Base-by-base conservation (phyloP, 2,797 vertebrate species). In the Eulemur rubriventer region DNA sequence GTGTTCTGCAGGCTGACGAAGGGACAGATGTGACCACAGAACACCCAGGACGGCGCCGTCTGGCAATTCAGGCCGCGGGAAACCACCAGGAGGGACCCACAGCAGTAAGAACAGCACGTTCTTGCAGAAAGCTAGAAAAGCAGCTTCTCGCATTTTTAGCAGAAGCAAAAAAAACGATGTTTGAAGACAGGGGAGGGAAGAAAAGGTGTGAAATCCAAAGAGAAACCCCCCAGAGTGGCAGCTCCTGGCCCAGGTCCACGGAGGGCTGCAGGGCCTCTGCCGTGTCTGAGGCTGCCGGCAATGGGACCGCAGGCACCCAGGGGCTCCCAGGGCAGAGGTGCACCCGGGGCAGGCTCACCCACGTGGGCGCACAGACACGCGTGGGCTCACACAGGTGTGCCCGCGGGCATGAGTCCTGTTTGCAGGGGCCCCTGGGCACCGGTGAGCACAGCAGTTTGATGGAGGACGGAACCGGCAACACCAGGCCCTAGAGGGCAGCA, bases 121-220 rank as follows among this genome's bases (percentile, higher is more conserved):
- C 26, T 30, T n/a, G 46, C 52, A 18, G 17, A 30, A 43, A 69
- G 33, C 59, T 2, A 57, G n/a, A 65, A 43, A 61, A 18, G 72
- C 14, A 14, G 24, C 33, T 28, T 28, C 52, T 79, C 48, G 48
- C 38, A 9, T 33, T 57, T 22, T 48, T 17, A 67, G 46, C 22
- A 87, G 69, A 90, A 83, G 82, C 59, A 69, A 38, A 81, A 67
- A 75, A 86, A 43, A 57, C 22, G 75, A 18, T 7, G 28, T 7
- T 26, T 48, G 3, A 63, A 59, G 67, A 67, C 22, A 50, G 26
- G 28, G 12, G 38, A 76, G 33, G 46, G n/a, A 22, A n/a, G 20
- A 12, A 11, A 22, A 79, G 20, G 24, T 30, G n/a, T 43, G 20
- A 38, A 35, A 11, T 59, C 72, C 35, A 76, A 69, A 46, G 57